Evolutionary conservation across 2,888 invertebrate species (phyloP).

Genomic region (Labia minor): DNA sequence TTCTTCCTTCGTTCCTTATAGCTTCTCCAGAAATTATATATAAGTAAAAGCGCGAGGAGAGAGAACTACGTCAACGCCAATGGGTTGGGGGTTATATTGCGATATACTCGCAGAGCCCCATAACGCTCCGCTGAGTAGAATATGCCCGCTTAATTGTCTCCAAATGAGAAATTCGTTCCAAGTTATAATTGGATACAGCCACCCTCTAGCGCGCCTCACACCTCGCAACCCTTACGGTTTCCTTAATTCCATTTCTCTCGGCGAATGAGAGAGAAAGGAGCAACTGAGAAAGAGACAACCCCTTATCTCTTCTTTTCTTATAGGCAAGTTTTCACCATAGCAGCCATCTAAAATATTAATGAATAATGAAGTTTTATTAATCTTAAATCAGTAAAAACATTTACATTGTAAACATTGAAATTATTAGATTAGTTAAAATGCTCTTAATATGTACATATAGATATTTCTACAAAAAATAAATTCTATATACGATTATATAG

Average conservation of each 20-base stretch:
- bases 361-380: too few relatives aligned
- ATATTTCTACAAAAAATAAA: too few relatives aligned
- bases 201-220: background rate
- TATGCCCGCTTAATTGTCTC: conserved; percentile 45
- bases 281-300: background rate
- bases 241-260: conserved; percentile 27
- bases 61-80: background rate
- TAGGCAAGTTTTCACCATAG: background rate
- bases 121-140: conserved; percentile 40
- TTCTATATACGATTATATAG: too few relatives aligned
- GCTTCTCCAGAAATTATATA: background rate
- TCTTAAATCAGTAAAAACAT: too few relatives aligned
- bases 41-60: background rate
- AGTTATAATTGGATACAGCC: conserved; percentile 43
- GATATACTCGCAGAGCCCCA: conserved; percentile 18
- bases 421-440: too few relatives aligned
- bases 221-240: conserved; percentile 21
- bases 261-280: conserved; percentile 13
- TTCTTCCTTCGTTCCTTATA: conserved; percentile 1
- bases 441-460: too few relatives aligned
- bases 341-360: too few relatives aligned
- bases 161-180: conserved; percentile 46
- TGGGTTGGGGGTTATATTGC: background rate
- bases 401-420: too few relatives aligned
- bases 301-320: background rate